Conservation (phyloP, 1,140 invertebrate species). For the Andricus grossulariae region DNA sequence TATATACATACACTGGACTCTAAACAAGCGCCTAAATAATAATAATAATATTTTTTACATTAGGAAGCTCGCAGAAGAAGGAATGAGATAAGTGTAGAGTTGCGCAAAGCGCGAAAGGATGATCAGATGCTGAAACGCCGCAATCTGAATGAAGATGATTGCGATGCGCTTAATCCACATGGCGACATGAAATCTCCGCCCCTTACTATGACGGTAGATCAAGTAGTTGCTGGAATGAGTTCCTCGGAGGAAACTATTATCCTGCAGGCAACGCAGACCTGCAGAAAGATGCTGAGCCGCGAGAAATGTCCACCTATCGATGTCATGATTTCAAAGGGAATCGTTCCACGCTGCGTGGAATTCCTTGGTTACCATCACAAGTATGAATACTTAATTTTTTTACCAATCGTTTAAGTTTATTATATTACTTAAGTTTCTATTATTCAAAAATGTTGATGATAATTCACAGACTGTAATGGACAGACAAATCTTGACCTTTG, state of each 20-base stretch:
- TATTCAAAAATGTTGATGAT: no score
- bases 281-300: constrained; percentile 92
- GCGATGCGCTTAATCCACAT: constrained; percentile 73
- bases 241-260: constrained; percentile 79
- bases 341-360: constrained; percentile 90
- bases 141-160: constrained; percentile 83
- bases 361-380: constrained; percentile 84
- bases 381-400: constrained; percentile 74
- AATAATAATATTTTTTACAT: constrained; percentile 35
- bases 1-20: no score
- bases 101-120: constrained; percentile 95
- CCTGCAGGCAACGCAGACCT: constrained; percentile 83
- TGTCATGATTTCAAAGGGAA: constrained; percentile 89
- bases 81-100: constrained; percentile 90
- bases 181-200: constrained; percentile 76
- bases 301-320: constrained; percentile 97
- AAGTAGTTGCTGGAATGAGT: constrained; percentile 81
- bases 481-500: no score
- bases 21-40: no score
- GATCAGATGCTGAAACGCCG: constrained; percentile 96
- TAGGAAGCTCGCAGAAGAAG: constrained; percentile 92
- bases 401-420: constrained; percentile 8
- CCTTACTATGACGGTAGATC: constrained; percentile 75
- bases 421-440: no score
- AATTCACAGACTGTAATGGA: no score